Evolutionary conservation across 1,140 invertebrate genomes (phyloP).

Genomic region (Bombus fervidus): DNA sequence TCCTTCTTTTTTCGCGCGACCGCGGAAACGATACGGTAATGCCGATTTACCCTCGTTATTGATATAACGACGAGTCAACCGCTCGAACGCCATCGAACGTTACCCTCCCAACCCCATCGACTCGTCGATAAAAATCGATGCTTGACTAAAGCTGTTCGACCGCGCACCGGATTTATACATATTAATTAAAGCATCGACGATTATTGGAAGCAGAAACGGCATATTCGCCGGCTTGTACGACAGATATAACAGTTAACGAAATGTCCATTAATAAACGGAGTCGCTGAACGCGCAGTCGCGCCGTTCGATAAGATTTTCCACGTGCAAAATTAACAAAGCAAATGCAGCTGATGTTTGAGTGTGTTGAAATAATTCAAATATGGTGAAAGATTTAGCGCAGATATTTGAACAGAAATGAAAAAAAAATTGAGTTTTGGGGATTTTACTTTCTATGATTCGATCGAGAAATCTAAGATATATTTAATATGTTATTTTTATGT

Average conservation of each 20-base stretch:
- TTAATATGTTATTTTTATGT: neutral
- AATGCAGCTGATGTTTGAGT: neutral
- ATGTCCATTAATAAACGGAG: conserved; percentile 40
- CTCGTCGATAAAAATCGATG: conserved; percentile 55
- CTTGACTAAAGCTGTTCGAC: conserved; percentile 44
- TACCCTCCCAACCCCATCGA: conserved; percentile 2
- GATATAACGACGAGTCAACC: conserved; percentile 37
- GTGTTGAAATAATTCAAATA: neutral
- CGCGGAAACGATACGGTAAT: conserved; percentile 5
- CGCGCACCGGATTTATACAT: conserved; percentile 52
- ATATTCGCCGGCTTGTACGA: conserved; percentile 27
- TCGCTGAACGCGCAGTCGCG: neutral
- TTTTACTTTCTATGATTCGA: neutral
- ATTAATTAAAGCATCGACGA: conserved; percentile 62
- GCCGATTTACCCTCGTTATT: conserved; percentile 28
- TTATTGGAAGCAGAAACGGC: conserved; percentile 56
- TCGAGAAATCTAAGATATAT: too few relatives aligned
- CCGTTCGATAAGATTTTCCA: neutral
- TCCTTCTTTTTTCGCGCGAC: conserved; percentile 7
- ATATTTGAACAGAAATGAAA: neutral
- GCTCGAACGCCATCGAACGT: conserved; percentile 10
- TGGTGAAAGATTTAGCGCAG: neutral
- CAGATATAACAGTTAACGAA: conserved; percentile 40
- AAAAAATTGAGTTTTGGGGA: neutral
- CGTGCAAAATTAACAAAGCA: conserved; percentile 20